These are phyloP conservation scores for Meloe dianella DNA, from an alignment of 2,888 invertebrate species.

Conservation along the genomic window DNA sequence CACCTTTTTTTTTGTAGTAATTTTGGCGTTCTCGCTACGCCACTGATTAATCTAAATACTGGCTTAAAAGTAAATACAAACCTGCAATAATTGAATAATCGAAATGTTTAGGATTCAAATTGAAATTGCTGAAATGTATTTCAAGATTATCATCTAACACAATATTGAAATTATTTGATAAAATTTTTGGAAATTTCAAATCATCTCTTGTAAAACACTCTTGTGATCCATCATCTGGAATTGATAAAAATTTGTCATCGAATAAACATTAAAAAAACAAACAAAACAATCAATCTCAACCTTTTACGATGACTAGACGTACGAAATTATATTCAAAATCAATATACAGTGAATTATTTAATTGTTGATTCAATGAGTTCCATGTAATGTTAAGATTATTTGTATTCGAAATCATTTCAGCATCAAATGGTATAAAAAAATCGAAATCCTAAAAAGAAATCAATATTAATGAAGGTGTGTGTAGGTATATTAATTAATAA, in stretches of 20 bases:
- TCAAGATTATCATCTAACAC: not conserved
- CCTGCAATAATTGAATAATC: not conserved
- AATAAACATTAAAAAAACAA: constrained; percentile 30
- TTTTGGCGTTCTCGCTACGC: too few species aligned
- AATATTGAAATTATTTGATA: not conserved
- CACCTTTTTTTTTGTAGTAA: too few species aligned
- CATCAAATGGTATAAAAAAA: constrained; percentile 32
- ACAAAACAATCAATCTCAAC: constrained; percentile 15
- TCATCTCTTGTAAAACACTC: not conserved
- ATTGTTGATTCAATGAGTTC: constrained; percentile 24
- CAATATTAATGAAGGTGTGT: too few species aligned
- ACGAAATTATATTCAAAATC: constrained; percentile 25
- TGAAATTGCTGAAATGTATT: not conserved
- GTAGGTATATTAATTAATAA: constrained; percentile 8
- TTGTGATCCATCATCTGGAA: constrained; percentile 9
- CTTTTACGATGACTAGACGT: constrained; percentile 29
- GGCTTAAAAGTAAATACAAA: too few species aligned
- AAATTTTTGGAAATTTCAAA: not conserved
- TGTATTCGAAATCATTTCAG: constrained; percentile 20
- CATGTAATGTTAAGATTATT: constrained; percentile 34
- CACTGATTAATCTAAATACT: too few species aligned
- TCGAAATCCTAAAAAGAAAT: constrained; percentile 30
- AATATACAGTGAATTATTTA: constrained; percentile 34
- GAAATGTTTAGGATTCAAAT: not conserved
- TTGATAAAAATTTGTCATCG: too few species aligned